A percentile compares a stretch with the other conserved stretches of the same genome.
Conservation (phyloP, 2,113 vertebrate species). For the Polyodon spathula region DNA sequence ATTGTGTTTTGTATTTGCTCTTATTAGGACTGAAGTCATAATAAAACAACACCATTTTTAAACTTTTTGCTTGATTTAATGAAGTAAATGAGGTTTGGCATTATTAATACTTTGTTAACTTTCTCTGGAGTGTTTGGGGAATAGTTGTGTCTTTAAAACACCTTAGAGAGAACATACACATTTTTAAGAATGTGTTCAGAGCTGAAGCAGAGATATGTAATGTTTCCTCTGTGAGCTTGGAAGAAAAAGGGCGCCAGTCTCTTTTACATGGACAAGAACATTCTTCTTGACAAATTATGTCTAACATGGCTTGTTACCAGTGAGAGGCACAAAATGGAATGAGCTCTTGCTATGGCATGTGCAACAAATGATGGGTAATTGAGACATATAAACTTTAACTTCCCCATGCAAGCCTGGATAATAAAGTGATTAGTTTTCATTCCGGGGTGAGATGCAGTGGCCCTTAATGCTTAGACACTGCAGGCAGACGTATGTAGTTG, state of each 20-base stretch:
- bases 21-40: too few species aligned
- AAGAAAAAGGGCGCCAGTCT: not conserved
- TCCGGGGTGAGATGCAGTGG: constrained; percentile 9
- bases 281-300: not conserved
- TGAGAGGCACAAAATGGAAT: not conserved
- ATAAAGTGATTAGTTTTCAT: constrained; percentile 25
- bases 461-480: constrained; percentile 1
- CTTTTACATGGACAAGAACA: not conserved
- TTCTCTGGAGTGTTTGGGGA: too few species aligned
- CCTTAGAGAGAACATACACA: too few species aligned
- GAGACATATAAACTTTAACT: constrained; percentile 22
- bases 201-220: too few species aligned
- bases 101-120: too few species aligned
- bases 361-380: constrained; percentile 7
- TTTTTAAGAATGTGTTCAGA: too few species aligned
- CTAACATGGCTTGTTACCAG: not conserved
- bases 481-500: not conserved
- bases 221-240: not conserved
- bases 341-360: constrained; percentile 1
- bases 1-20: too few species aligned
- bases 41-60: too few species aligned
- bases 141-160: too few species aligned
- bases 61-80: too few species aligned
- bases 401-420: constrained; percentile 17
- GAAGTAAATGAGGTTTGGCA: too few species aligned